Evolutionary conservation across 2,888 invertebrate species (phyloP).

Genomic region (Rhagium mordax): DNA sequence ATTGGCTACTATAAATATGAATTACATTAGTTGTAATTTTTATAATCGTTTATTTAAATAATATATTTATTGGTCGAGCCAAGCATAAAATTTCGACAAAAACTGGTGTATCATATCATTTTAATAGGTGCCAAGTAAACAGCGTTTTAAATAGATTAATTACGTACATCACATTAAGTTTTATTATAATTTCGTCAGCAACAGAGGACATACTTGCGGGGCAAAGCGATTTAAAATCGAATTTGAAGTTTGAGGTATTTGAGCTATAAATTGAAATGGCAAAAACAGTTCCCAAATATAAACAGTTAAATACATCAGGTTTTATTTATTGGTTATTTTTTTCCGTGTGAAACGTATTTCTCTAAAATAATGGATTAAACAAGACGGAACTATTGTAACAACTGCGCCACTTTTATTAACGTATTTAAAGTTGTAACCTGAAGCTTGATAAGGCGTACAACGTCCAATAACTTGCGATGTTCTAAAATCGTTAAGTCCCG

Average conservation of each 20-base stretch:
- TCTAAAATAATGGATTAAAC: background rate
- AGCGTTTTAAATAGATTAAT: conserved; percentile 43
- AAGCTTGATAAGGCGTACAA: background rate
- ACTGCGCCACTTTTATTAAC: too few species aligned
- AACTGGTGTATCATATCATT: conserved; percentile 18
- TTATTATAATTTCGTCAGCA: background rate
- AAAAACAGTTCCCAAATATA: background rate
- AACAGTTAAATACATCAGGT: background rate
- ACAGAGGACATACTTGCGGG: background rate
- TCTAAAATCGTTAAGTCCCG: conserved; percentile 20
- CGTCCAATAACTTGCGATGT: conserved; percentile 7
- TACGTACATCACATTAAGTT: conserved; percentile 34
- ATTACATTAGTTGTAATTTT: background rate
- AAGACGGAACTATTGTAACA: too few species aligned
- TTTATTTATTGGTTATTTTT: background rate
- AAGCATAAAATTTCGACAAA: conserved; percentile 2
- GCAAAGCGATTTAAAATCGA: background rate
- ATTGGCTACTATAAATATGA: too few species aligned
- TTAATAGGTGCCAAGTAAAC: conserved; percentile 26
- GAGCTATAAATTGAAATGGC: background rate
- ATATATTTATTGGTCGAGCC: conserved; percentile 16
- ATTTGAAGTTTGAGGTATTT: background rate
- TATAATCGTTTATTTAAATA: conserved; percentile 1
- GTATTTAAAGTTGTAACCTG: background rate
- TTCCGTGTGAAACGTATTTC: background rate